phyloP scores from a whole-genome alignment of 2,113 vertebrate genomes.

The Paracanthobrama guichenoti region DNA sequence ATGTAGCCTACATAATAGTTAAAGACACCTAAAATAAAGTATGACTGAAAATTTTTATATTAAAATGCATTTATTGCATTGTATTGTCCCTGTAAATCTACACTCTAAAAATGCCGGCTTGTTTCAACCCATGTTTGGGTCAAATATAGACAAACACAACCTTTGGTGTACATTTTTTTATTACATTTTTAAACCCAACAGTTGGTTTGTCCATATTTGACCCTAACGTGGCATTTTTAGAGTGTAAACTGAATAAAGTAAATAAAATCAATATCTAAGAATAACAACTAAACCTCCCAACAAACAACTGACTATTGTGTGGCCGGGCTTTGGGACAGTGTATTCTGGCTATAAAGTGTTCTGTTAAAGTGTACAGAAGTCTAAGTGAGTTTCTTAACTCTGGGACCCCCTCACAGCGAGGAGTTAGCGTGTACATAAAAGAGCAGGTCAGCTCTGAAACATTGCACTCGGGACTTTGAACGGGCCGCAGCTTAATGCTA shows the following conservation, averaged over 20 bases:
- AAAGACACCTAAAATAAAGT: no score
- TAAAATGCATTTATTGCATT: no score
- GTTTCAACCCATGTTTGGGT: no score
- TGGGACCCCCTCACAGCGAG: conserved; percentile 79
- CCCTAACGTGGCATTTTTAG: no score
- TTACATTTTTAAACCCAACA: no score
- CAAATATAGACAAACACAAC: no score
- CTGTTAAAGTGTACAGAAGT: conserved; percentile 64
- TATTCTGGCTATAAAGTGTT: conserved; percentile 59
- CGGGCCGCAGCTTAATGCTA: conserved; percentile 63
- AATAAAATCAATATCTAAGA: neutral
- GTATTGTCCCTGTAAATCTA: neutral
- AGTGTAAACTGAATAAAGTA: neutral
- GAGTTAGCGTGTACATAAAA: conserved; percentile 76
- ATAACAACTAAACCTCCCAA: neutral
- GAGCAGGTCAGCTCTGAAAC: conserved; percentile 68
- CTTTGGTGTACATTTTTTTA: no score
- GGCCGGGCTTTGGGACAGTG: conserved; percentile 63
- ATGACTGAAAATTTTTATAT: no score
- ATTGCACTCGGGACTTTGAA: conserved; percentile 70
- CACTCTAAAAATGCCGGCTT: no score
- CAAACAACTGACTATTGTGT: conserved; percentile 14
- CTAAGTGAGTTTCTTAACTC: conserved; percentile 79
- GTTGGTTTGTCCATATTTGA: no score
- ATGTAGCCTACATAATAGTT: no score